Percentiles rank a stretch among this genome's conserved stretches.
These are phyloP conservation scores for Porphyrio hochstetteri DNA, from an alignment of 2,113 vertebrate genomes.

Conservation along the genomic window DNA sequence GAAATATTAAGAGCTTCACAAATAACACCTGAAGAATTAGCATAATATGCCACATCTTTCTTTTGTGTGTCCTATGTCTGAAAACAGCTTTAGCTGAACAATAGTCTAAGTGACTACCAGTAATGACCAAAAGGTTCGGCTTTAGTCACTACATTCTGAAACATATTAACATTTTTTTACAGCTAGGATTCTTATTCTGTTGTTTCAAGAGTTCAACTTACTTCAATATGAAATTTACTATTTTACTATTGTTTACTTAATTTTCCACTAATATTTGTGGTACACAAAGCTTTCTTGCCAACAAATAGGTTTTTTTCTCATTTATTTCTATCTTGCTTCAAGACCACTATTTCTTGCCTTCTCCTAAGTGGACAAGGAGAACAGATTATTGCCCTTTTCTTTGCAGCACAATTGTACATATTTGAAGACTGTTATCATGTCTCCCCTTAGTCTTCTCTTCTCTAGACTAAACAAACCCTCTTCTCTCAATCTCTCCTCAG, in stretches of 20 bases:
- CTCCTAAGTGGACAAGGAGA: neutral
- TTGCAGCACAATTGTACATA: neutral
- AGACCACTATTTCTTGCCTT: neutral
- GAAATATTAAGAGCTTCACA: neutral
- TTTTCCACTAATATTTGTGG: neutral
- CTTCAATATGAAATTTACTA: neutral
- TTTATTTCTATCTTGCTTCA: neutral
- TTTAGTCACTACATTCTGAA: neutral
- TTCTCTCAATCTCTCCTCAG: neutral
- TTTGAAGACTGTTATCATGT: slow-evolving; percentile 29
- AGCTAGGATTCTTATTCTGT: neutral
- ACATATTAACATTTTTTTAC: neutral
- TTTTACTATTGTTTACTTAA: neutral
- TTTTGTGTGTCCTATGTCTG: neutral
- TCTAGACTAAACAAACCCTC: slow-evolving; percentile 54
- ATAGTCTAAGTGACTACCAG: neutral
- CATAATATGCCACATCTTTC: neutral
- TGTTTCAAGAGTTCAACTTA: neutral
- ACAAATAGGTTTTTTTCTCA: neutral
- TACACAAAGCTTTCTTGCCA: neutral
- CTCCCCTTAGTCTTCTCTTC: slow-evolving; percentile 10
- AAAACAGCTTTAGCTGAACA: neutral
- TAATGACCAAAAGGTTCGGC: neutral
- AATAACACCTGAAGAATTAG: neutral
- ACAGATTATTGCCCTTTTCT: neutral